phyloP scores from a whole-genome alignment of 2,113 vertebrate species.

The Sula dactylatra region DNA sequence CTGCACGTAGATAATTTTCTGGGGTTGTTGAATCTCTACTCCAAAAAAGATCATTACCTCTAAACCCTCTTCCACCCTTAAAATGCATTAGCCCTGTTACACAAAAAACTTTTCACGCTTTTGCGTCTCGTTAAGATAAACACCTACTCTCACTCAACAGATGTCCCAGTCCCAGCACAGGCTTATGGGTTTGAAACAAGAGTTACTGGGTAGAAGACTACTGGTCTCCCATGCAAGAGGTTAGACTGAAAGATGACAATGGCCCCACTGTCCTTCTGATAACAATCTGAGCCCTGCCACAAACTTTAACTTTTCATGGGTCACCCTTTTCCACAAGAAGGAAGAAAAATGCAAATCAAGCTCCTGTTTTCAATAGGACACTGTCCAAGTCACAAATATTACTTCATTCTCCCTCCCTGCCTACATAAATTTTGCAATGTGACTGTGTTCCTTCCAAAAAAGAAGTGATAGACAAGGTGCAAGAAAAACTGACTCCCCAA shows the following conservation, averaged over 20 bases:
- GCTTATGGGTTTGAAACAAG: background rate
- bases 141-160: fast-evolving
- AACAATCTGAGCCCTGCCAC: background rate
- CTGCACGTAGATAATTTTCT: fast-evolving
- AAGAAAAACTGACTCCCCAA: background rate
- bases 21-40: background rate
- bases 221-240: background rate
- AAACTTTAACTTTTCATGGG: background rate
- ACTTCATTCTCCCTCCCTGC: background rate
- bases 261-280: background rate
- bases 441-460: background rate
- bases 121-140: background rate
- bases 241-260: background rate
- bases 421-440: background rate
- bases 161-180: background rate
- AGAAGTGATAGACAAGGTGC: background rate
- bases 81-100: background rate
- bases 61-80: background rate
- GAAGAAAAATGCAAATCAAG: background rate
- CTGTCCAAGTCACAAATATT: background rate
- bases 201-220: background rate
- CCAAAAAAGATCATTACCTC: background rate
- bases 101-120: fast-evolving
- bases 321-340: background rate
- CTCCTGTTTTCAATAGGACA: background rate